These are phyloP conservation scores for Fragum fragum DNA, from an alignment of 2,888 invertebrate species.

Conservation along the genomic window DNA sequence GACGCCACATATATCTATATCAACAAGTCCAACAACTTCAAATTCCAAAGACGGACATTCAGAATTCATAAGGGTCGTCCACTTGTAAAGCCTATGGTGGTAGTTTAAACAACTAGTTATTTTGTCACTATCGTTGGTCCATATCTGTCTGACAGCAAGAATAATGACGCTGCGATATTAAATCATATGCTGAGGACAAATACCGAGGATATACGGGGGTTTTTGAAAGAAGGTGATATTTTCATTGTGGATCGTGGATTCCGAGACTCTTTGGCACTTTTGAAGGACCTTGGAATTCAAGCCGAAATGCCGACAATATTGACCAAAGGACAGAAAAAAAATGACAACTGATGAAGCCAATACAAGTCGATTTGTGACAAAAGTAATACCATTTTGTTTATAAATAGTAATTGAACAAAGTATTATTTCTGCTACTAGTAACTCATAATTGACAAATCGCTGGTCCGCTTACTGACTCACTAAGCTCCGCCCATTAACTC, in stretches of 20 bases:
- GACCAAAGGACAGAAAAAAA: neutral
- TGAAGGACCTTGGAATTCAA: slow-evolving; percentile 2
- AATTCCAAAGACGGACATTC: slow-evolving; percentile 50
- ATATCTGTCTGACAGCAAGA: no score
- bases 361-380: slow-evolving; percentile 30
- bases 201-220: slow-evolving; percentile 58
- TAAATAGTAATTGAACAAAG: no score
- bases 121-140: slow-evolving; percentile 55
- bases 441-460: no score
- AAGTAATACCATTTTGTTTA: no score
- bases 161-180: no score
- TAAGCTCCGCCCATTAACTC: no score
- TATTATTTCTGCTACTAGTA: no score
- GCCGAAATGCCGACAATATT: slow-evolving; percentile 15
- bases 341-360: slow-evolving; percentile 29
- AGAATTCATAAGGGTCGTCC: slow-evolving; percentile 59
- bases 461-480: no score
- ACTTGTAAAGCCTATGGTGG: slow-evolving; percentile 60
- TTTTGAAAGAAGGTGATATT: slow-evolving; percentile 51
- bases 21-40: slow-evolving; percentile 54
- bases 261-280: slow-evolving; percentile 35
- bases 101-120: slow-evolving; percentile 57
- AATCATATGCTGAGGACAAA: no score
- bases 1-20: slow-evolving; percentile 68
- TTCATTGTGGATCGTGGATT: slow-evolving; percentile 63